Evolutionary conservation across 2,113 vertebrate genomes (phyloP).

Genomic region (Burhinus oedicnemus): DNA sequence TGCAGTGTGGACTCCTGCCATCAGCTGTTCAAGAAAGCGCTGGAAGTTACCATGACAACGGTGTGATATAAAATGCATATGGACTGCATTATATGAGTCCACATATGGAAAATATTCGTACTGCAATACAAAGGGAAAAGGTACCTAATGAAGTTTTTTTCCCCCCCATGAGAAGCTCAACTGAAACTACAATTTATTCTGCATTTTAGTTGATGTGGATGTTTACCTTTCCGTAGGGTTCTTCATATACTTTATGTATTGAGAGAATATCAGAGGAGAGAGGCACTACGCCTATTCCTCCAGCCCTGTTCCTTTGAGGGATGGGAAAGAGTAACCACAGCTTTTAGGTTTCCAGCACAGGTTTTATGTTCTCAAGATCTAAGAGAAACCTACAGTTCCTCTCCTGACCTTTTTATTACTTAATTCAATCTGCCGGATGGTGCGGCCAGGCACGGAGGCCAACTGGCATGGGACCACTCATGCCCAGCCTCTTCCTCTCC

Average conservation of each 20-base stretch:
- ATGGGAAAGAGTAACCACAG: not conserved
- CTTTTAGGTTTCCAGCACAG: not conserved
- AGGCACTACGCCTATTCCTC: not conserved
- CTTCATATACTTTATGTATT: not conserved
- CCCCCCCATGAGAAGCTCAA: not conserved
- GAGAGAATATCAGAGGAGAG: not conserved
- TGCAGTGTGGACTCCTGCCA: not conserved
- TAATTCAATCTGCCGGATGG: not conserved
- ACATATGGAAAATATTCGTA: conserved; percentile 21
- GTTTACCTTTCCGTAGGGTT: not conserved
- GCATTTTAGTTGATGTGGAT: not conserved
- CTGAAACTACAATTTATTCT: not conserved
- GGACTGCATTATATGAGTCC: not conserved
- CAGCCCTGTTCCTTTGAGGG: not conserved
- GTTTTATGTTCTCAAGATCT: not conserved
- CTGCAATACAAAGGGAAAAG: not conserved
- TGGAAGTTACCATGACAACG: conserved; percentile 21
- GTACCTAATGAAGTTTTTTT: not conserved
- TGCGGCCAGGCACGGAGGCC: not conserved
- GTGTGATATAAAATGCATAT: conserved; percentile 10
- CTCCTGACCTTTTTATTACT: not conserved
- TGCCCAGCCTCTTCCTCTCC: not conserved
- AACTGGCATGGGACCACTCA: not conserved
- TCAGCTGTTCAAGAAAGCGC: not conserved
- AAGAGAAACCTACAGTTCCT: not conserved